Base-by-base conservation (phyloP, 2,113 vertebrate species). In the Atractosteus spatula region DNA sequence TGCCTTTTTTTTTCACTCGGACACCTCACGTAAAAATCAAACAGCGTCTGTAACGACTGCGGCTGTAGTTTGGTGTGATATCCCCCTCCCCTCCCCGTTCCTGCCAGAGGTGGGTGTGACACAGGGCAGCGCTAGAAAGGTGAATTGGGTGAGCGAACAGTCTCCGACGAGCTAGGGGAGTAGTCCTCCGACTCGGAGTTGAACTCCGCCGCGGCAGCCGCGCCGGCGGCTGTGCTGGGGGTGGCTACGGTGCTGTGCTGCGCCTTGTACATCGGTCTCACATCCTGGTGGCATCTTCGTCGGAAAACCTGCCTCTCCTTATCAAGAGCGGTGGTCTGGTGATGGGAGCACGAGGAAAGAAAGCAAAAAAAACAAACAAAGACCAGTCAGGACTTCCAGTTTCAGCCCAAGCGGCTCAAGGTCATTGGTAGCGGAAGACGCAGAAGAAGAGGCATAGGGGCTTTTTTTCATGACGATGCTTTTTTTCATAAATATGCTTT, bases 301-400 rank as follows among this genome's bases (percentile, higher is more conserved):
- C 94, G 84, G 95, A 99, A 94, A 95, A 97, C 91, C 94, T 98
- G 97, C 95, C 95, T 95, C 95, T 99, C 97, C 92, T 99, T 99
- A 96, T 99, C 97, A 95, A 99, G 96, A 95, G 97, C 92, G 92
- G 97, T 99, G 95, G 94, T 97, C 97, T 99, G 92, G 17, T 29
- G 17, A 87, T 89, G 87, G 89, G 90, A 89, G 89, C 91, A 92
- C 86, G 91, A 88, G 82, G 82, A 7, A 29, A 29, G 17, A 29
- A 29, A 29, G 17, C 17, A 29, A 29, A 29, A 29, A 29, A 29
- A 29, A 29, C 7, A 62, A 14, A 62, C 7, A 62, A 14, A 62
- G 7, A 62, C 17, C 17, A 62, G 59, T 62, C 59, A 51, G 47
- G 47, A 51, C 47, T 7, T 51, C 5, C 5, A 10, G 47, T 5